phyloP scores from a whole-genome alignment of 2,888 invertebrate species.

The Diachrysia chrysitis region DNA sequence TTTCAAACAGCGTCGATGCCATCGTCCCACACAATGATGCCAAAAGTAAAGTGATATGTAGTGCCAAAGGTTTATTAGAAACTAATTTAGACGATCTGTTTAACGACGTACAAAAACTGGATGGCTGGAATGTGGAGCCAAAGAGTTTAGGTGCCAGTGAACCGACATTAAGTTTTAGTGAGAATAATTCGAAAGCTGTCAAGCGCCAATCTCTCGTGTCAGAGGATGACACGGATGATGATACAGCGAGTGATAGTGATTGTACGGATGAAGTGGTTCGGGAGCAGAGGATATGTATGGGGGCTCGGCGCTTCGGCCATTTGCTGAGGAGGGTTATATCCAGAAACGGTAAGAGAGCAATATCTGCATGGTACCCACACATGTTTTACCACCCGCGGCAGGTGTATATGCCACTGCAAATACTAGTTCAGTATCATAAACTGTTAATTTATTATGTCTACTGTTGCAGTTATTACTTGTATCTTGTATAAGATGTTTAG shows the following conservation, averaged over 20 bases:
- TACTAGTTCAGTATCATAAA: too few relatives aligned
- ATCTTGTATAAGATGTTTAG: not conserved
- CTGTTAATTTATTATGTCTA: not conserved
- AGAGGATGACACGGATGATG: conserved; percentile 81
- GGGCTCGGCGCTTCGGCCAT: conserved; percentile 84
- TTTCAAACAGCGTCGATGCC: conserved; percentile 83
- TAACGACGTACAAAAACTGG: conserved; percentile 76
- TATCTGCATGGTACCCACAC: not conserved
- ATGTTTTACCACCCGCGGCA: not conserved
- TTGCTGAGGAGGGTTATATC: conserved; percentile 84
- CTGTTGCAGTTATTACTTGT: not conserved
- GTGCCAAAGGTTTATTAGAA: conserved; percentile 89
- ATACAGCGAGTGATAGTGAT: conserved; percentile 82
- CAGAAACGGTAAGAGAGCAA: conserved; percentile 82
- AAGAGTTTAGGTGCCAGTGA: conserved; percentile 85
- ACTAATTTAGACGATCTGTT: conserved; percentile 87
- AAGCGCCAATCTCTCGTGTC: conserved; percentile 82
- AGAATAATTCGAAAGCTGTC: conserved; percentile 67
- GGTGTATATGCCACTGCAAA: too few relatives aligned
- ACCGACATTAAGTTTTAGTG: conserved; percentile 79
- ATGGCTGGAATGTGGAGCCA: conserved; percentile 77
- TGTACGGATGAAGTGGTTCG: conserved; percentile 81
- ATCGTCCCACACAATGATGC: conserved; percentile 78
- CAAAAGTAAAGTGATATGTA: conserved; percentile 86
- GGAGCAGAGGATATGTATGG: conserved; percentile 84